Conservation (phyloP, 2,797 vertebrate genomes). For the Epinephelus malabaricus region DNA sequence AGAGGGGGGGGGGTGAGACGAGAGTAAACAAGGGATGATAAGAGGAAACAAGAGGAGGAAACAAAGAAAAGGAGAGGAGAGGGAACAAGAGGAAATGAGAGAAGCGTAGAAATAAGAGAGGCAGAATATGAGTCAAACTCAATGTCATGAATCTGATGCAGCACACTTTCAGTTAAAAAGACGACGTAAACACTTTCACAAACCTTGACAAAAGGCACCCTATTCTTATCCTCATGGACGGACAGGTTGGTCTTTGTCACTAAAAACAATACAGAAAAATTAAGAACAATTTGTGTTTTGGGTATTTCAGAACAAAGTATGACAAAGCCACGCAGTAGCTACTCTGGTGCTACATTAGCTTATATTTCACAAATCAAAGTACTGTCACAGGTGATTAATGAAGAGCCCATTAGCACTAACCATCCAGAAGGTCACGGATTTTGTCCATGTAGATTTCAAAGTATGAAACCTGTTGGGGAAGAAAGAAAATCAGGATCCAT, state of each 20-base stretch:
- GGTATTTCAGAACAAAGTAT: not conserved
- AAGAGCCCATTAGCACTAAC: constrained; percentile 80
- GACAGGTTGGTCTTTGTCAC: constrained; percentile 98
- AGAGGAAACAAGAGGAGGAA: not conserved
- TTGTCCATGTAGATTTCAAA: constrained; percentile 99
- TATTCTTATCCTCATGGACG: constrained; percentile 98
- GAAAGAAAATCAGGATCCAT: not conserved
- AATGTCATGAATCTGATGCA: not conserved
- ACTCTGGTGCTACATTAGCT: not conserved
- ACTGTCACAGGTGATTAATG: not conserved
- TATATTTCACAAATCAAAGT: not conserved
- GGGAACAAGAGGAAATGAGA: not conserved
- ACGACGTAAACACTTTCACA: constrained; percentile 23
- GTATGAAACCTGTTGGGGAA: constrained; percentile 91
- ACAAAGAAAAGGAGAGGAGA: not conserved
- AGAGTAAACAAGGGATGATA: not conserved
- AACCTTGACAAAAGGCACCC: constrained; percentile 98
- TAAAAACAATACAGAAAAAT: constrained; percentile 64
- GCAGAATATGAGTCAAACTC: constrained; percentile 12
- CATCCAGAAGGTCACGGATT: constrained; percentile 96
- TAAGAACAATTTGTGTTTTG: not conserved
- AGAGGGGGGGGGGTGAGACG: not conserved
- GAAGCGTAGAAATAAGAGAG: not conserved
- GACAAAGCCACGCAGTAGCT: not conserved
- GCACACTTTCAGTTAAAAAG: not conserved